Evolutionary conservation across 2,797 vertebrate genomes (phyloP).

Genomic region (Thripadectes ignobilis): DNA sequence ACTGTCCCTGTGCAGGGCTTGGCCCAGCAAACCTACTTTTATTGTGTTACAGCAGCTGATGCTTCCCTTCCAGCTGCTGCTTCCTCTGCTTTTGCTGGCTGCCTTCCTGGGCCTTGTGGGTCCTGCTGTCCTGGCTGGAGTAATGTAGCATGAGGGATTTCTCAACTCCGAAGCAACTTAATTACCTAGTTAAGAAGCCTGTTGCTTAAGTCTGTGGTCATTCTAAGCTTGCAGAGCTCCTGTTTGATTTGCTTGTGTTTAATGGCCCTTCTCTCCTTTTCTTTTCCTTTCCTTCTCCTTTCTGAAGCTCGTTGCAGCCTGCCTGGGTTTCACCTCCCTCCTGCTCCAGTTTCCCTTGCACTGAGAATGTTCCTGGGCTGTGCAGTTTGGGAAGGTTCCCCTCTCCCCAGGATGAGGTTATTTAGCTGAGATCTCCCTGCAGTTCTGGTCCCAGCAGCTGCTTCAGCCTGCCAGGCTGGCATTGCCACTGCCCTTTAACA

Average conservation of each 20-base stretch:
- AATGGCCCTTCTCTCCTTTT: not conserved
- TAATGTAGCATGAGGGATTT: not conserved
- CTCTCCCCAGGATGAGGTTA: no score
- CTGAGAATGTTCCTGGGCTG: not conserved
- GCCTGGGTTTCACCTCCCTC: not conserved
- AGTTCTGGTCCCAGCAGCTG: not conserved
- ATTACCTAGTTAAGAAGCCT: not conserved
- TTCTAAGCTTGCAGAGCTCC: not conserved
- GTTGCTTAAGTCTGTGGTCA: not conserved
- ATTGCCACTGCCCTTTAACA: fast-evolving
- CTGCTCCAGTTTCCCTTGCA: not conserved
- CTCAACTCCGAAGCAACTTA: not conserved
- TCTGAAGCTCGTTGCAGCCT: not conserved
- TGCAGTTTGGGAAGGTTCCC: not conserved
- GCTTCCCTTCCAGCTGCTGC: not conserved
- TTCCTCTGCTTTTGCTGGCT: fast-evolving
- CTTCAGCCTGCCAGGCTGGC: not conserved
- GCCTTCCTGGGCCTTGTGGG: fast-evolving
- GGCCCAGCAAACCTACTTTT: not conserved
- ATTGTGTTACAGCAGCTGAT: not conserved
- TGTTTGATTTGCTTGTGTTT: not conserved
- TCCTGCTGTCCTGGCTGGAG: not conserved
- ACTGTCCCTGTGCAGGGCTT: not conserved
- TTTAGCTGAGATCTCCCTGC: not conserved
- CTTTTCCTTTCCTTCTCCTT: not conserved